phyloP scores from a whole-genome alignment of 1,140 invertebrate species.

The Ceratosolen solmsi region DNA sequence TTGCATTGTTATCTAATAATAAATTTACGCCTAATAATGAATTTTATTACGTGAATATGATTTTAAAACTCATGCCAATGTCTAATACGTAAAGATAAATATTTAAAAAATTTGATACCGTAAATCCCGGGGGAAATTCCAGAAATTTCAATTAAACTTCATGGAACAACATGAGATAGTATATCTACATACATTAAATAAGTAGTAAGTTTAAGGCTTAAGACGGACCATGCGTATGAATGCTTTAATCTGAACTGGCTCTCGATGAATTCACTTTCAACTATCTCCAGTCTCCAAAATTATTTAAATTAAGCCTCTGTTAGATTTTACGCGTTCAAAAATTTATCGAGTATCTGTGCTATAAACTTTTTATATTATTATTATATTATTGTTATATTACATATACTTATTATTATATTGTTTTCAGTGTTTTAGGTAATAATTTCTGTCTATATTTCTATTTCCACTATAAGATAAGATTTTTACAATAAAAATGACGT shows the following conservation, averaged over 20 bases:
- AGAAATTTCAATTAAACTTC: slow-evolving; percentile 47
- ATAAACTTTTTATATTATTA: no score
- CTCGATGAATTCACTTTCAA: neutral
- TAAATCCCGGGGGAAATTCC: slow-evolving; percentile 27
- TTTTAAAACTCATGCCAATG: neutral
- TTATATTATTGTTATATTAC: no score
- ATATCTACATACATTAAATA: slow-evolving; percentile 42
- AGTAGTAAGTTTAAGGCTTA: slow-evolving; percentile 21
- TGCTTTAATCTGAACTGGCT: slow-evolving; percentile 18
- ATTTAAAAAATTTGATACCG: slow-evolving; percentile 23
- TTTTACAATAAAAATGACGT: no score
- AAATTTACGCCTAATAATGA: no score
- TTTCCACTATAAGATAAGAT: no score
- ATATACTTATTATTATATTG: neutral
- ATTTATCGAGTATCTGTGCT: neutral
- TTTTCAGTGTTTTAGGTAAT: no score
- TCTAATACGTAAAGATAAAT: neutral
- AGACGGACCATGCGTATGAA: slow-evolving; percentile 9
- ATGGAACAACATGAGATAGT: slow-evolving; percentile 2
- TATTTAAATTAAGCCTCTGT: neutral
- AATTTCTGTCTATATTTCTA: no score
- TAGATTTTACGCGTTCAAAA: neutral
- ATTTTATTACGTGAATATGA: neutral
- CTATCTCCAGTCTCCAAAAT: neutral
- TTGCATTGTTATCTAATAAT: neutral